A percentile compares a stretch with the other conserved stretches of the same genome.
phyloP scores from a whole-genome alignment of 2,888 invertebrate species.

The Gnatocerus cornutus region DNA sequence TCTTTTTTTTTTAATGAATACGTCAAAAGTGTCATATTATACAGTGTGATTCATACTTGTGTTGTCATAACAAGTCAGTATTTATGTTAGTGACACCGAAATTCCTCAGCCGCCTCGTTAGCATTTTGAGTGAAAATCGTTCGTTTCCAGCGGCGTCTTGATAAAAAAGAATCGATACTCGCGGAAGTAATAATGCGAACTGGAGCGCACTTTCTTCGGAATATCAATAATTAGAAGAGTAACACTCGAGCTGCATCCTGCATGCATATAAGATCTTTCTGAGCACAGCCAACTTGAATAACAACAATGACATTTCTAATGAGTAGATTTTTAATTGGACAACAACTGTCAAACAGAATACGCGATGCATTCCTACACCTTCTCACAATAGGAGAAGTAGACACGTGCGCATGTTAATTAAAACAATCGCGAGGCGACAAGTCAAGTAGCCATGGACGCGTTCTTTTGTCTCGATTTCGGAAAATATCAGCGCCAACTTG shows the following conservation, averaged over 20 bases:
- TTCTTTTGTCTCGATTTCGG: constrained; percentile 33
- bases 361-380: constrained; percentile 45
- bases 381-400: constrained; percentile 5
- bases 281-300: constrained; percentile 22
- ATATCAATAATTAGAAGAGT: constrained; percentile 46
- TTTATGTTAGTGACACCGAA: not conserved
- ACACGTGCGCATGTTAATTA: constrained; percentile 28
- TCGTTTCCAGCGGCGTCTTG: not conserved
- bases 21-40: no score
- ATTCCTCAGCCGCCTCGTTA: no score
- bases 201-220: constrained; percentile 23
- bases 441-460: constrained; percentile 6
- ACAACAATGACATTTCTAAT: constrained; percentile 58
- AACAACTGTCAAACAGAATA: constrained; percentile 64
- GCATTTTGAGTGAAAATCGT: no score
- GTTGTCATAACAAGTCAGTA: constrained; percentile 12
- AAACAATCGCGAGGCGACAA: not conserved
- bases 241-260: constrained; percentile 31
- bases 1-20: no score
- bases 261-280: constrained; percentile 37
- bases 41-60: constrained; percentile 4
- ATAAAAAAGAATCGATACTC: constrained; percentile 20
- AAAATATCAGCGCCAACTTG: constrained; percentile 54
- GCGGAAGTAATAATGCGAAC: constrained; percentile 17
- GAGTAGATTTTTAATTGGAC: constrained; percentile 65